Base-by-base conservation (phyloP, 2,888 invertebrate species). In the Acanthosepion esculentum region DNA sequence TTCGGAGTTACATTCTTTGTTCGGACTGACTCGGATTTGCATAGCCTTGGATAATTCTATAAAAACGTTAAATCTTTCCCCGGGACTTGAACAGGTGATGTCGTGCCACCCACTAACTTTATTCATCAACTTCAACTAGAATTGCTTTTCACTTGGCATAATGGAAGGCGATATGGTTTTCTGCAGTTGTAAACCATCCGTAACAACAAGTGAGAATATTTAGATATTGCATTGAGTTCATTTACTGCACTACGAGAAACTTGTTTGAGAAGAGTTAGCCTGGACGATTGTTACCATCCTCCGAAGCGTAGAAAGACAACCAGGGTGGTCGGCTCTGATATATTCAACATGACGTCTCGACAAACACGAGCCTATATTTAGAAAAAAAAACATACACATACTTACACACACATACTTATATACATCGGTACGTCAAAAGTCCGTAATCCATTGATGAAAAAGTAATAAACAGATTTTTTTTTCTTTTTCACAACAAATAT, bases 261-360 rank as follows among this genome's bases (percentile, higher is more conserved):
- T 78, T 78, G n/a, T 78, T 29, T n/a, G 5, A 78, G 78, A n/a
- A 33, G n/a, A 10, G 78, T 78, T 78, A 78, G 78, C n/a, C 15
- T 15, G 78, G 15, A 78, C n/a, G 78, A n/a, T 78, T 78, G 78
- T 78, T n/a, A 33, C 78, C n/a, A 15, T 78, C n/a, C n/a, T 78
- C 15, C n/a, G 78, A 78, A 12, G 78, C 78, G 78, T 78, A 78
- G 12, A 78, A 78, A 33, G n/a, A 59, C 59, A 15, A 78, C 78
- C 10, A 78, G 78, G 78, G n/a, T 78, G 78, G 78, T 78, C n/a
- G 78, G 78, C 78, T 78, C 78, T n/a, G n/a, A 78, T 78, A n/a
- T 78, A 78, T 78, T 78, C 33, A 33, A 78, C 78, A 78, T 33
- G 78, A 33, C n/a, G 78, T 33, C 78, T 78, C 78, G n/a, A 15